phyloP scores from a whole-genome alignment of 2,113 vertebrate species.

The Eurypyga helias region DNA sequence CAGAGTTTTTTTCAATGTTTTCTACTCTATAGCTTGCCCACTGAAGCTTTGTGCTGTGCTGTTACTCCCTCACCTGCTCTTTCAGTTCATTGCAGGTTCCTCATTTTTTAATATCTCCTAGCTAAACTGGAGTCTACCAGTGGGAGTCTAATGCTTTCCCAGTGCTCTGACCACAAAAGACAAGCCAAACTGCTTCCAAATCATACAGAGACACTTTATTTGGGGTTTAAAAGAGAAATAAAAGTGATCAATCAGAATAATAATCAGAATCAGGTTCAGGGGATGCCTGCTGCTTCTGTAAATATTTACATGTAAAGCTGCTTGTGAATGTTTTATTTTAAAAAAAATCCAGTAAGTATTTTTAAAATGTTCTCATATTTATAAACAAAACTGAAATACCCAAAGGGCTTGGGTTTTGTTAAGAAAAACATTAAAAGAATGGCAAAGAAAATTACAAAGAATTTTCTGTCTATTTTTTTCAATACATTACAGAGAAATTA shows the following conservation, averaged over 20 bases:
- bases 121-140: not conserved
- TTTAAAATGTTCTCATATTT: not conserved
- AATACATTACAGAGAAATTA: slow-evolving; percentile 12
- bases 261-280: not conserved
- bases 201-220: not conserved
- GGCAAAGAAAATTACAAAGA: not conserved
- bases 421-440: no score
- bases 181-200: not conserved
- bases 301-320: not conserved
- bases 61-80: slow-evolving; percentile 63
- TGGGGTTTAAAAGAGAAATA: not conserved
- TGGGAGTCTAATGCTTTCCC: not conserved
- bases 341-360: not conserved
- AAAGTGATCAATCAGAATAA: not conserved
- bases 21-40: not conserved
- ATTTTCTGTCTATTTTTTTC: not conserved
- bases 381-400: not conserved
- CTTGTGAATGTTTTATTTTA: slow-evolving; percentile 1
- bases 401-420: not conserved
- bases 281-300: not conserved
- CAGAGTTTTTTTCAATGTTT: not conserved
- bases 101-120: not conserved
- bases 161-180: not conserved
- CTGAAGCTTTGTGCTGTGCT: slow-evolving; percentile 46
- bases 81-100: slow-evolving; percentile 59